Conservation (phyloP, 2,888 invertebrate genomes). For the Eugnorisma glareosa region DNA sequence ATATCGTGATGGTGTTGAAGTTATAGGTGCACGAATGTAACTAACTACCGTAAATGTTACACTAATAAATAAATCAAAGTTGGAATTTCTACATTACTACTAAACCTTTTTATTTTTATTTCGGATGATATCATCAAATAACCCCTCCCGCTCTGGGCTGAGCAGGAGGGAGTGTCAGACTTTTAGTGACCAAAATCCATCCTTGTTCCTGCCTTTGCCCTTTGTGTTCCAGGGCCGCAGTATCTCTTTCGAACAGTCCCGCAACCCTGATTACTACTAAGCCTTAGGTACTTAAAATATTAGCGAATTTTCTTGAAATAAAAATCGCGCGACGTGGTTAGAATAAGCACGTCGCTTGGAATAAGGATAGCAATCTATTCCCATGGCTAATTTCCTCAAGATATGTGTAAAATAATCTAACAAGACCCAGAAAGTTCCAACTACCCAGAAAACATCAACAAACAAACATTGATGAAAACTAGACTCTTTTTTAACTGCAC, state of each 20-base stretch:
- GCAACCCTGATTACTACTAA: conserved; percentile 1
- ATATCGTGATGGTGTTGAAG: conserved; percentile 47
- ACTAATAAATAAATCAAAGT: conserved; percentile 11
- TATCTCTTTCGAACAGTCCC: too few relatives aligned
- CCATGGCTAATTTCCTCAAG: background rate
- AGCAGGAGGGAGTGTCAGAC: too few relatives aligned
- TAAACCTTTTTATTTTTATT: too few relatives aligned
- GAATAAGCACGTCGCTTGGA: background rate
- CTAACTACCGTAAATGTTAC: background rate
- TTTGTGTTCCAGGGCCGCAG: too few relatives aligned
- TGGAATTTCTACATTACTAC: conserved; percentile 10
- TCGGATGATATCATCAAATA: too few relatives aligned
- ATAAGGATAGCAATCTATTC: background rate
- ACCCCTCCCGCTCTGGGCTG: too few relatives aligned
- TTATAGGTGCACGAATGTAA: conserved; percentile 19
- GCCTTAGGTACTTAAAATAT: too few relatives aligned
- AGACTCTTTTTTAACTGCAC: background rate
- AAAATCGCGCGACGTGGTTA: background rate
- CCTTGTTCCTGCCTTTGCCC: too few relatives aligned
- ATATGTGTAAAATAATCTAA: background rate
- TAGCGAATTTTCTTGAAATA: background rate
- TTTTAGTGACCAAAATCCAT: too few relatives aligned
- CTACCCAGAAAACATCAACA: background rate
- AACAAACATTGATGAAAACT: background rate
- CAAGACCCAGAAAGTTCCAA: background rate